phyloP scores from a whole-genome alignment of 1,140 invertebrate genomes.

The Heterodera carotae region DNA sequence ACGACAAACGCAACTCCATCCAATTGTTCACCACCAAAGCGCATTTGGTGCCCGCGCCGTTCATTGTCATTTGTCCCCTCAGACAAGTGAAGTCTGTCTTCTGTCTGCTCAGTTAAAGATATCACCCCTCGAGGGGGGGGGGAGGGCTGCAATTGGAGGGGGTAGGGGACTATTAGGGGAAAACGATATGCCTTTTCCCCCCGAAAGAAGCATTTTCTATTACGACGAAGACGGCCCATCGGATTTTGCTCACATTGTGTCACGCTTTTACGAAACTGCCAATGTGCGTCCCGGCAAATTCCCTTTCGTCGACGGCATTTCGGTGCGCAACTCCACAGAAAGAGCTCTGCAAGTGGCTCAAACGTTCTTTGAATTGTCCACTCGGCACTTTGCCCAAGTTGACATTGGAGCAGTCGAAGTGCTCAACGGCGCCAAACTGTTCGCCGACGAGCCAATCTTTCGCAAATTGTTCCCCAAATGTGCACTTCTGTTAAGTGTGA shows the following conservation, averaged over 20 bases:
- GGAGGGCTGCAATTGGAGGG: no score
- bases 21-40: slow-evolving; percentile 40
- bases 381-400: background rate
- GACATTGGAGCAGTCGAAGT: background rate
- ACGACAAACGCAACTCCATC: slow-evolving; percentile 22
- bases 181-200: no score
- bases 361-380: background rate
- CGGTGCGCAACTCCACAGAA: background rate
- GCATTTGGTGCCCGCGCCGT: slow-evolving; percentile 12
- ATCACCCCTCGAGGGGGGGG: no score
- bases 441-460: background rate
- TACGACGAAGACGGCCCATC: slow-evolving; percentile 11
- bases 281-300: slow-evolving; percentile 6
- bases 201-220: slow-evolving; percentile 10
- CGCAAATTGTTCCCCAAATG: slow-evolving; percentile 18
- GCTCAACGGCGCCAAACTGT: slow-evolving; percentile 7
- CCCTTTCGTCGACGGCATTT: background rate
- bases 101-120: background rate
- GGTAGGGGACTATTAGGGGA: no score
- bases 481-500: slow-evolving; percentile 4
- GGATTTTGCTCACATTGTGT: slow-evolving; percentile 25
- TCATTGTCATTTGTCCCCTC: slow-evolving; percentile 32
- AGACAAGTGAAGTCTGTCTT: slow-evolving; percentile 33
- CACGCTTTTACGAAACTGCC: slow-evolving; percentile 14
- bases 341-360: background rate